Evolutionary conservation across 2,888 invertebrate genomes (phyloP), one percentile per base, ranked within the genome.

Genomic region (Clivina fossor): DNA sequence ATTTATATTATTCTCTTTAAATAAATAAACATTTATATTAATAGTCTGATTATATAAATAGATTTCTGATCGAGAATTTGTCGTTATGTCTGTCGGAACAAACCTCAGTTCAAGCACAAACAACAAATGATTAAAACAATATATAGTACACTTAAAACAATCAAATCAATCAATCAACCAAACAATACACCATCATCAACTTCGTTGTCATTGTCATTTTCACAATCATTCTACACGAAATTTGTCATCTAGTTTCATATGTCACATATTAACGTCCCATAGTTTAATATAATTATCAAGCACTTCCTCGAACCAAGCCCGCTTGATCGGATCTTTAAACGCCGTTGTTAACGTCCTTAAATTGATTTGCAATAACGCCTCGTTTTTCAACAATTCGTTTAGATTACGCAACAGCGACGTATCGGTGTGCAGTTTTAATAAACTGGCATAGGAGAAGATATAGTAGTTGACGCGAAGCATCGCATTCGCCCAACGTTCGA

Each of bases 191-290:
- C 40, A 40, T 20, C 35, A 55, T 22, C 33, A 37, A 48, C 15
- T 49, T n/a, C 13, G 4, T 30, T n/a, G 30, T 30, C 2, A 30
- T 30, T 30, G 30, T 30, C 30, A 3, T 30, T 9, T 13, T 9
- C 30, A 30, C n/a, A n/a, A 30, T n/a, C 2, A 30, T 13, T n/a
- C 30, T 30, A n/a, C n/a, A n/a, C n/a, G n/a, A n/a, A n/a, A n/a
- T n/a, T n/a, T n/a, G n/a, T n/a, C n/a, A n/a, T n/a, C n/a, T n/a
- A n/a, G n/a, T 7, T 9, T 24, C 8, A 72, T 38, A 18, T 50
- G 47, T 83, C 82, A 87, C 83, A 91, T 88, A 74, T 93, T 93
- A 67, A 86, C 86, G 74, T 93, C 92, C 90, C 92, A 92, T 61
- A 93, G 76, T 74, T 90, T 91, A 74, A 91, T 82, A 75, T 89